Evolutionary conservation across 2,888 invertebrate genomes (phyloP).

Genomic region (Nasonovia ribisnigri): DNA sequence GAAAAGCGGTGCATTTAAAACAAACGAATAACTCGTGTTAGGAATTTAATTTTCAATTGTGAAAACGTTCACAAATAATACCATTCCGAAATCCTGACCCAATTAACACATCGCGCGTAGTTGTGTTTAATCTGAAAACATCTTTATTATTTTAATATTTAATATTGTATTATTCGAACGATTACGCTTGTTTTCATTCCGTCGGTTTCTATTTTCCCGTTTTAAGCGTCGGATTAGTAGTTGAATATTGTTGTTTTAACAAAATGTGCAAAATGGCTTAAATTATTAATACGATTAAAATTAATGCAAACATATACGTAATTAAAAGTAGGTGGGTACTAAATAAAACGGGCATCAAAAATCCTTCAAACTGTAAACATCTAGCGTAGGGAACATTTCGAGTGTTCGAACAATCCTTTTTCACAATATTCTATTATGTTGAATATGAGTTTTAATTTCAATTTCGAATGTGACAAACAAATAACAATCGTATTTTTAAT

Average conservation of each 20-base stretch:
- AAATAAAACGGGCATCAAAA: not conserved
- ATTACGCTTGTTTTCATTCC: not conserved
- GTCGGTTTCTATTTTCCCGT: not conserved
- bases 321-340: not conserved
- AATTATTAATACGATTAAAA: slow-evolving; percentile 27
- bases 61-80: not conserved
- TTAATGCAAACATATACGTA: not conserved
- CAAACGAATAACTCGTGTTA: not conserved
- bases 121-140: not conserved
- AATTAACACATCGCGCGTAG: not conserved
- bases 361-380: not conserved
- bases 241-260: not conserved
- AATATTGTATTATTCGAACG: not conserved
- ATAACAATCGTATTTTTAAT: not conserved
- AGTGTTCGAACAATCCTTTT: not conserved
- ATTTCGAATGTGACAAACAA: not conserved
- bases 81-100: not conserved
- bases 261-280: not conserved
- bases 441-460: not conserved
- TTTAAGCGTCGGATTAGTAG: not conserved
- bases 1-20: not conserved
- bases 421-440: not conserved
- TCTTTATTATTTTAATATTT: slow-evolving; percentile 17
- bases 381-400: not conserved
- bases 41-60: not conserved